Evolutionary conservation across 2,888 invertebrate species (phyloP).

Genomic region (Limnephilus marmoratus): DNA sequence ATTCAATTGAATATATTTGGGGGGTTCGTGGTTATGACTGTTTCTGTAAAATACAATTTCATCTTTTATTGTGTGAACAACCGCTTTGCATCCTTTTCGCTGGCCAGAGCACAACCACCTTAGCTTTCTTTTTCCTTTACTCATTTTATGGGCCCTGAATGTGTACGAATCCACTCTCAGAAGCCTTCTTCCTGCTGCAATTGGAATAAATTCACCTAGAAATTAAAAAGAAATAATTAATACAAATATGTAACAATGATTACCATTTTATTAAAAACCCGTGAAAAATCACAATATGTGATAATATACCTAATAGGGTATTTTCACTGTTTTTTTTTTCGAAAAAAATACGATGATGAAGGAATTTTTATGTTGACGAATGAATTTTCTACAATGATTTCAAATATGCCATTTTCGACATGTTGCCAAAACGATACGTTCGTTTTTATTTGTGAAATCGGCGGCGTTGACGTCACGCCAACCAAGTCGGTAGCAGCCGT

Average conservation of each 20-base stretch:
- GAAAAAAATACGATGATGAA: too few species aligned
- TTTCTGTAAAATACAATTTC: slow-evolving; percentile 50
- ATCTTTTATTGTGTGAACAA: slow-evolving; percentile 41
- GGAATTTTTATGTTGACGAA: too few species aligned
- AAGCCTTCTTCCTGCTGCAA: slow-evolving; percentile 13
- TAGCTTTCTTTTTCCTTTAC: background rate
- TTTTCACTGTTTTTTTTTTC: too few species aligned
- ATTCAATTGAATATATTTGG: background rate
- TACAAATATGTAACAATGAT: background rate
- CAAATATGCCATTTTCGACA: too few species aligned
- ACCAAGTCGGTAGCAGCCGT: too few species aligned
- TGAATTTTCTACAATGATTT: too few species aligned
- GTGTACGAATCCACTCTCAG: slow-evolving; percentile 53
- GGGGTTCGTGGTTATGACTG: slow-evolving; percentile 16
- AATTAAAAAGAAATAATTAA: background rate
- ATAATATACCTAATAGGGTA: too few species aligned
- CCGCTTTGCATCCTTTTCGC: background rate
- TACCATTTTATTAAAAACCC: too few species aligned
- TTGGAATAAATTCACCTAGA: background rate
- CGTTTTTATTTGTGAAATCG: too few species aligned
- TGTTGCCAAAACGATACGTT: too few species aligned
- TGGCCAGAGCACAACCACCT: background rate
- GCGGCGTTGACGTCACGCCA: too few species aligned
- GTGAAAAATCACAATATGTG: too few species aligned
- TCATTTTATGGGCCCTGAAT: slow-evolving; percentile 29